Conservation (phyloP, 2,888 invertebrate genomes). For the Rotaria magnacalcarata region DNA sequence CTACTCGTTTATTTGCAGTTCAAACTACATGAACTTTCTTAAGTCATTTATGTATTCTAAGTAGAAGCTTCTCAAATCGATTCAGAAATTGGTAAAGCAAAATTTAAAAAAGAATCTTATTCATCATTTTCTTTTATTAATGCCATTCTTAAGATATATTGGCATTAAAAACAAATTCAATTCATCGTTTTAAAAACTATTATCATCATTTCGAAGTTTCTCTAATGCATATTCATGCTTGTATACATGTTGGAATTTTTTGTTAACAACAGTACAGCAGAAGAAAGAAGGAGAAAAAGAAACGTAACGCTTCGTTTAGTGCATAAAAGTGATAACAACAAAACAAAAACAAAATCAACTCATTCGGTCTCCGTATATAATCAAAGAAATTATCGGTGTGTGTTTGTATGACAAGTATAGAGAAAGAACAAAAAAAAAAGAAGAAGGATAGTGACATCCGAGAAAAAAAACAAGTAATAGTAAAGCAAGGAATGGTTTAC, state of each 20-base stretch:
- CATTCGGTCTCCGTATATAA: neutral
- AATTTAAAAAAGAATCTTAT: neutral
- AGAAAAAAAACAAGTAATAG: neutral
- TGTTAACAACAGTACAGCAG: neutral
- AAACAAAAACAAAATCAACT: neutral
- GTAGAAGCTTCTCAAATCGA: neutral
- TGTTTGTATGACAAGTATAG: neutral
- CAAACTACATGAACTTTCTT: neutral
- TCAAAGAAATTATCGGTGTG: neutral
- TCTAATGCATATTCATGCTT: neutral
- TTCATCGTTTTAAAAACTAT: neutral
- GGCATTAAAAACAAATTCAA: neutral
- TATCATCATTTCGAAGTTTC: neutral
- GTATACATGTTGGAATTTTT: neutral
- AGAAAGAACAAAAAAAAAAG: neutral
- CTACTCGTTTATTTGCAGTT: neutral
- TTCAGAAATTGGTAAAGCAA: neutral
- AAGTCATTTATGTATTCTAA: no score
- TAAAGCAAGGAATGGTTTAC: neutral
- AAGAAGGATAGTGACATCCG: neutral
- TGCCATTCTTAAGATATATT: slow-evolving; percentile 16
- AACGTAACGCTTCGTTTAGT: neutral
- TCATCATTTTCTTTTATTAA: neutral
- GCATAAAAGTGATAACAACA: neutral
- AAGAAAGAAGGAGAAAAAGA: neutral